Conservation (phyloP, 2,888 invertebrate genomes). For the Cheilosia pagana region DNA sequence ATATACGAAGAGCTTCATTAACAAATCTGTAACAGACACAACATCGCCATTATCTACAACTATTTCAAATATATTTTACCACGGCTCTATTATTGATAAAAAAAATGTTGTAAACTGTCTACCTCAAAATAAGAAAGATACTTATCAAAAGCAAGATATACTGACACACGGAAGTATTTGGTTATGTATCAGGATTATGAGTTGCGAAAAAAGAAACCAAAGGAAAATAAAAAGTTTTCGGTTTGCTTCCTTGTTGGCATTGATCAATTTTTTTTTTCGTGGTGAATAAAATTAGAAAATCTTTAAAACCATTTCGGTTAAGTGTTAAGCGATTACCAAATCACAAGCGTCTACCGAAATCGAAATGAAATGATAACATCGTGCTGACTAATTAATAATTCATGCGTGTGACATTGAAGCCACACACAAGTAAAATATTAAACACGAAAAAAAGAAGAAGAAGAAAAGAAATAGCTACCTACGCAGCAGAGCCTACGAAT, state of each 20-base stretch:
- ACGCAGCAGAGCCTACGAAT: not conserved
- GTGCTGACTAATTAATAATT: constrained; percentile 68
- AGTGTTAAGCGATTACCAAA: constrained; percentile 17
- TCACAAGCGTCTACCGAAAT: constrained; percentile 22
- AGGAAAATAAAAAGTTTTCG: not conserved
- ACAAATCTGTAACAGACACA: not conserved
- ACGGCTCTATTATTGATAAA: no score
- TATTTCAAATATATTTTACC: not conserved
- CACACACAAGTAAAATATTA: constrained; percentile 48
- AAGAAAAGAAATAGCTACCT: not conserved
- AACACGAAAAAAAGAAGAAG: no score
- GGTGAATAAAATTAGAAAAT: constrained; percentile 19
- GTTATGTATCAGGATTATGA: not conserved
- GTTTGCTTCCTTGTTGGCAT: constrained; percentile 36
- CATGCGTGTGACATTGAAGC: constrained; percentile 64
- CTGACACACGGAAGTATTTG: not conserved
- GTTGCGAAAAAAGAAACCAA: not conserved
- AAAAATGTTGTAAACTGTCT: no score
- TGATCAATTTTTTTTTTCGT: constrained; percentile 12
- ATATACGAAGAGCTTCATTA: not conserved
- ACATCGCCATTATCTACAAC: not conserved
- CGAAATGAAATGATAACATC: constrained; percentile 34
- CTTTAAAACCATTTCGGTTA: constrained; percentile 8
- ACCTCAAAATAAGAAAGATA: not conserved
- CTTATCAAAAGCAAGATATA: not conserved